Evolutionary conservation across 2,888 invertebrate genomes (phyloP).

Genomic region (Spilosoma lubricipeda): DNA sequence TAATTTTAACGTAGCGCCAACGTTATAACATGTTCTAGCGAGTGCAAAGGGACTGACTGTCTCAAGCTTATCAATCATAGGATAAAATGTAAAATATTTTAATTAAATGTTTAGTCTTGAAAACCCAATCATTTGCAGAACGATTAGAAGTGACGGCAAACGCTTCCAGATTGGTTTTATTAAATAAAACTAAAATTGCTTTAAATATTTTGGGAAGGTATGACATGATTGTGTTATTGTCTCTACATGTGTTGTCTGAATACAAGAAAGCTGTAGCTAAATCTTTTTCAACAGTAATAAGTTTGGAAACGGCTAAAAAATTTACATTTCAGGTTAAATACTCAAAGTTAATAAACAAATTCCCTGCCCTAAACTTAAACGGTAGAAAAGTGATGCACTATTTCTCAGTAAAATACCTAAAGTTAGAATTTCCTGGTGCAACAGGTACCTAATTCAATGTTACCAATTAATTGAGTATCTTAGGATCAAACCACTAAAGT

Average conservation of each 20-base stretch:
- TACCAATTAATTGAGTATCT: background rate
- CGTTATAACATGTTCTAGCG: slow-evolving; percentile 49
- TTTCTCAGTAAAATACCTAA: too few species aligned
- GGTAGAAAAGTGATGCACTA: too few species aligned
- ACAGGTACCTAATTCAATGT: background rate
- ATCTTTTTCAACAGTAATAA: too few species aligned
- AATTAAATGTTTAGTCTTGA: slow-evolving; percentile 22
- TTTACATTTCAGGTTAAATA: too few species aligned
- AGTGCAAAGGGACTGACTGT: slow-evolving; percentile 32
- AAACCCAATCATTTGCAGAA: slow-evolving; percentile 36
- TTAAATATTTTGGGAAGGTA: too few species aligned
- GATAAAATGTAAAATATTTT: slow-evolving; percentile 39
- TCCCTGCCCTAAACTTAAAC: too few species aligned
- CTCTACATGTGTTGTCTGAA: too few species aligned
- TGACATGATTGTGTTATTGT: too few species aligned
- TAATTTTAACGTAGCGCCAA: slow-evolving; percentile 62
- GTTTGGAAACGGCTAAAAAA: too few species aligned
- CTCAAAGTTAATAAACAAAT: too few species aligned
- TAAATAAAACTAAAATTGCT: background rate
- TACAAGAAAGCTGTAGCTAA: too few species aligned
- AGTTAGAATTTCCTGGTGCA: background rate
- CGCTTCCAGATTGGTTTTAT: background rate
- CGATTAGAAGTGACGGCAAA: slow-evolving; percentile 17
- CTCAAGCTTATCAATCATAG: slow-evolving; percentile 37
- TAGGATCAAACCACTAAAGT: background rate